Percentiles rank a stretch among this genome's conserved stretches.
phyloP scores from a whole-genome alignment of 2,113 vertebrate genomes.

The Synodontis membranacea region DNA sequence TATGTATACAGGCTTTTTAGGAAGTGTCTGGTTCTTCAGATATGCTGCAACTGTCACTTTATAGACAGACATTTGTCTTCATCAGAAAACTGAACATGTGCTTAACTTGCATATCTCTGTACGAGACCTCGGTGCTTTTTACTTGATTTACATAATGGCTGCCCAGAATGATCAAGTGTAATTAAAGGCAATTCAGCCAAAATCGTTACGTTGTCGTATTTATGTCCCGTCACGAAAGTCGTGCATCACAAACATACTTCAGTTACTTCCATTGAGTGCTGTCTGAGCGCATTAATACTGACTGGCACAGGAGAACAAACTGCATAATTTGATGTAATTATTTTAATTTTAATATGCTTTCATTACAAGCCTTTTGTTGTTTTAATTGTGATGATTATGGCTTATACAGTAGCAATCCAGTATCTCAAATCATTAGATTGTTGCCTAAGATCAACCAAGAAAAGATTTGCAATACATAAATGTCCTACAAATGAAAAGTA shows the following conservation, averaged over 20 bases:
- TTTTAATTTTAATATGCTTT: too few species aligned
- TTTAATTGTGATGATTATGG: too few species aligned
- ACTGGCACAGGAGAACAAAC: too few species aligned
- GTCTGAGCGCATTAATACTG: too few species aligned
- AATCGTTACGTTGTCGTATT: not conserved
- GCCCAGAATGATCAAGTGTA: conserved; percentile 4
- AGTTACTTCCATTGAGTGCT: not conserved
- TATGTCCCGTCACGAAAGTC: too few species aligned
- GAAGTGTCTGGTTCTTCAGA: not conserved
- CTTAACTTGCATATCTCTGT: not conserved
- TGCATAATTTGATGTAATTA: too few species aligned
- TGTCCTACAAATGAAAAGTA: too few species aligned
- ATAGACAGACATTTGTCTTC: not conserved
- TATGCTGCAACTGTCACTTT: not conserved
- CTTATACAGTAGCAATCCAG: too few species aligned
- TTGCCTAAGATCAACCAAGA: too few species aligned
- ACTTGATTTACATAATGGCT: conserved; percentile 12
- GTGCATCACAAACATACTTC: not conserved
- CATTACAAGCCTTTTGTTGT: too few species aligned
- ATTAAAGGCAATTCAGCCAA: conserved; percentile 24
- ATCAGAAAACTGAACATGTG: not conserved
- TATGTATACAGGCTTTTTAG: not conserved
- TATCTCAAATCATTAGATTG: too few species aligned
- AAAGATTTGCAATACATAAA: too few species aligned
- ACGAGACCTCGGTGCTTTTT: not conserved